Evolutionary conservation across 2,888 invertebrate species (phyloP).

Genomic region (Drosophila lacicola): DNA sequence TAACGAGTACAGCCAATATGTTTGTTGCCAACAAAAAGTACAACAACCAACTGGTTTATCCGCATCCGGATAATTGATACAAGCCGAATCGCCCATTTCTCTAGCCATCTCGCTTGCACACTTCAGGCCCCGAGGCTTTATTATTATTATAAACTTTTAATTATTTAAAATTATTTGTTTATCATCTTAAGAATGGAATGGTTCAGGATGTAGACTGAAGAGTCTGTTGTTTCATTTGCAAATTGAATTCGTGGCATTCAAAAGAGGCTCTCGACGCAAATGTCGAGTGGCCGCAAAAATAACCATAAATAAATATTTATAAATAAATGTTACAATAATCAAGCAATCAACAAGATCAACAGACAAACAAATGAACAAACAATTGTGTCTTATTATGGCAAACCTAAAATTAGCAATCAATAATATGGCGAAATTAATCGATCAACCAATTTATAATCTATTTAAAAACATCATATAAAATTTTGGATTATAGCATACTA

Average conservation of each 20-base stretch:
- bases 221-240: constrained; percentile 37
- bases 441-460: constrained; percentile 1
- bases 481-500: too few relatives aligned
- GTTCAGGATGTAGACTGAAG: constrained; percentile 51
- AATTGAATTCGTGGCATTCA: constrained; percentile 12
- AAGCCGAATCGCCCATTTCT: constrained; percentile 40
- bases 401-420: constrained; percentile 15
- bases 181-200: constrained; percentile 35
- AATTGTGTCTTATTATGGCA: constrained; percentile 30
- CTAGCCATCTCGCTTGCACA: constrained; percentile 48
- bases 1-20: constrained; percentile 32
- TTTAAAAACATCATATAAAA: not conserved
- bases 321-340: constrained; percentile 39
- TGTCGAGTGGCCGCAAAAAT: constrained; percentile 29
- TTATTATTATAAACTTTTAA: not conserved
- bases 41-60: constrained; percentile 66
- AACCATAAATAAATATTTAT: constrained; percentile 42
- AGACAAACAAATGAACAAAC: constrained; percentile 23
- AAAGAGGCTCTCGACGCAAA: constrained; percentile 31
- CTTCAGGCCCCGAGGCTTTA: constrained; percentile 41
- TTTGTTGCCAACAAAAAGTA: constrained; percentile 43
- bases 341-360: constrained; percentile 56
- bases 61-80: constrained; percentile 70
- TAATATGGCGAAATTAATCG: constrained; percentile 7
- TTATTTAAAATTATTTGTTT: constrained; percentile 40